phyloP scores from a whole-genome alignment of 2,888 invertebrate species.

The Rutpela maculata region DNA sequence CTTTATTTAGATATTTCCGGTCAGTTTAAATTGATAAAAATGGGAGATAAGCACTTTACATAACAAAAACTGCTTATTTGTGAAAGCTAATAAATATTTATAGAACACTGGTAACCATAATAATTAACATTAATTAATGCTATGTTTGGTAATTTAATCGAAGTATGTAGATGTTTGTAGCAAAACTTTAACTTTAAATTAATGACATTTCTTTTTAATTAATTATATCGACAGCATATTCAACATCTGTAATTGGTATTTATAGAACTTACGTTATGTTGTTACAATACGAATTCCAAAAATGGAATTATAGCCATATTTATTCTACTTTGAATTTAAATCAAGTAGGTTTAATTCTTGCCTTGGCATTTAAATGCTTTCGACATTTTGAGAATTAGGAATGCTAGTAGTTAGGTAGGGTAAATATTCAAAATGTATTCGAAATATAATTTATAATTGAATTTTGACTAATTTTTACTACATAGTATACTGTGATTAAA shows the following conservation, averaged over 20 bases:
- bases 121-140: slow-evolving; percentile 12
- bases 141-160: slow-evolving; percentile 29
- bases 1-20: slow-evolving; percentile 15
- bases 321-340: not conserved
- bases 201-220: slow-evolving; percentile 9
- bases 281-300: slow-evolving; percentile 3
- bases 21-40: slow-evolving; percentile 11
- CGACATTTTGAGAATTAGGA: not conserved
- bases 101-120: not conserved
- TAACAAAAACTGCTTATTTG: slow-evolving; percentile 21
- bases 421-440: too few species aligned
- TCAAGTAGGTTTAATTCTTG: not conserved
- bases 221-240: slow-evolving; percentile 15
- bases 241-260: slow-evolving; percentile 26
- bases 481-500: too few species aligned
- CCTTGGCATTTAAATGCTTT: slow-evolving; percentile 14
- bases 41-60: not conserved
- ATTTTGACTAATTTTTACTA: too few species aligned
- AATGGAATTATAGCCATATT: slow-evolving; percentile 9
- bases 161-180: not conserved
- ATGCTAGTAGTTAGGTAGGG: too few species aligned
- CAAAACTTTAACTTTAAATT: not conserved
- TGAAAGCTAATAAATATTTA: slow-evolving; percentile 21
- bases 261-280: slow-evolving; percentile 30
- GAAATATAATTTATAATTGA: too few species aligned